Evolutionary conservation across 2,888 invertebrate species (phyloP), one percentile per base, ranked within the genome.

Genomic region (Cephonodes hylas): DNA sequence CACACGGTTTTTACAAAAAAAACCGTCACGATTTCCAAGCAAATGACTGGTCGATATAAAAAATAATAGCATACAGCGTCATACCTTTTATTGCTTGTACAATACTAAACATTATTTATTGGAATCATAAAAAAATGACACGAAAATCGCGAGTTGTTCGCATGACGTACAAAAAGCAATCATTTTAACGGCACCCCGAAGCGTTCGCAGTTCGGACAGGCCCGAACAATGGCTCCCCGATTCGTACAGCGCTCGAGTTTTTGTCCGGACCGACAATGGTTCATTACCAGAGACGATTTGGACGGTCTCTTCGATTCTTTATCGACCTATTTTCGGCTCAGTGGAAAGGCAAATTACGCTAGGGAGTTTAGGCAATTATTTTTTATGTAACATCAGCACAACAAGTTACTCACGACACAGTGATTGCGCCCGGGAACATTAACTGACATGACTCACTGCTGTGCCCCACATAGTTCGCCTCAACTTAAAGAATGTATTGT

Each of bases 111-210:
- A 53, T 20, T 53, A 53, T 53, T 53, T 53, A 53, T 53, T 53
- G 53, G 15, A 53, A 10, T 31, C 53, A 53, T 53, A 53, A 53
- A 53, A 46, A 53, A 53, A 53, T 53, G 27, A 53, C 53, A 31
- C 53, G 53, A 53, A 53, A 46, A 53, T 31, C 53, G 27, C 53
- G 53, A 53, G 5, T n/a, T n/a, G 31, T 27, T 53, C 53, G 53
- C 53, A 53, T 53, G 53, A 25, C 46, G 53, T 27, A 53, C 53
- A 53, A 53, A 38, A 53, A 53, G 53, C 53, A 53, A 53, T 46
- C 46, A 46, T 53, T 31, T 18, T 18, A 15, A 18, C 53, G 53
- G 53, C 31, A 31, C 31, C 53, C 53, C 31, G 53, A 53, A 53
- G 53, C 27, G 27, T 27, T 53, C 53, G 15, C 18, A 53, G 53